Evolutionary conservation across 2,888 invertebrate genomes (phyloP), one percentile per base, ranked within the genome.

Genomic region (Argynnis bischoffii): DNA sequence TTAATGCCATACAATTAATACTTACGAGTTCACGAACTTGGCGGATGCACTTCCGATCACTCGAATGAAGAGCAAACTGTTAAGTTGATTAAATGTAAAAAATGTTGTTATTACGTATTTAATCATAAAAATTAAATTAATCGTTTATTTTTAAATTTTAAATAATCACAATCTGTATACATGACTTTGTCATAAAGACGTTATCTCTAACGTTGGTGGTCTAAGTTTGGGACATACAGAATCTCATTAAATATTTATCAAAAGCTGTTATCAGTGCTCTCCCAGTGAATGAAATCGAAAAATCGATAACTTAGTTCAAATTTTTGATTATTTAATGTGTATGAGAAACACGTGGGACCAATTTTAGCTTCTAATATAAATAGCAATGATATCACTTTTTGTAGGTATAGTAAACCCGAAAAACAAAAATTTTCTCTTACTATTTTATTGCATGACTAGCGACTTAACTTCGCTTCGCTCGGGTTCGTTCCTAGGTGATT

Each of bases 171-270:
- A 59, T 59, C 59, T 59, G 59, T 59, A 48, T 31, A 59, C 35
- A 41, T 11, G 35, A 53, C 41, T 51, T 64, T 64, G 71, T 70
- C 61, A 68, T 68, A 72, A 73, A 73, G 69, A 69, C 66, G 63
- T 73, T 71, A 72, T 71, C 69, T 66, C 66, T 59, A 66, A 71
- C 74, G 69, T 75, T 73, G 74, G 72, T 73, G 71, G 70, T 73
- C 73, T 61, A 48, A 64, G 41, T 60, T 48, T 55, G 46, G 53
- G 60, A 64, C 64, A 55, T 59, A 54, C 46, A 56, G 65, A 65
- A 69, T 69, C 54, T 65, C 69, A 55, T 65, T 64, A 65, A 55
- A 60, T 57, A n/a, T 53, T 63, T 61, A 63, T 65, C 65, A 13
- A 15, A 16, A 14, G 6, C 35, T 35, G 18, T 61, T 61, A 61